These are phyloP conservation scores for Leucophenga varia DNA, from an alignment of 1,140 invertebrate species.

Conservation along the genomic window DNA sequence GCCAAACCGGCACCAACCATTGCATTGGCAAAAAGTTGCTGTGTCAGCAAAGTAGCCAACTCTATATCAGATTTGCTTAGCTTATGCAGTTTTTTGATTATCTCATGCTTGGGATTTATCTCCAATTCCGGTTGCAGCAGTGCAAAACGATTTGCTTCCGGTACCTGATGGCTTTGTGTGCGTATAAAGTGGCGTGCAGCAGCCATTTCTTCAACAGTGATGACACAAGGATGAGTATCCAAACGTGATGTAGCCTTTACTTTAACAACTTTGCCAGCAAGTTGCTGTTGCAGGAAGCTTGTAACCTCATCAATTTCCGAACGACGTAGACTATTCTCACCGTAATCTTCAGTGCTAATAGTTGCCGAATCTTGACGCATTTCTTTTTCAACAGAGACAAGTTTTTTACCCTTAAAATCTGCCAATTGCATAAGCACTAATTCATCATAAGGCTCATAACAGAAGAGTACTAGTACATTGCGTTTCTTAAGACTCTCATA, in stretches of 20 bases:
- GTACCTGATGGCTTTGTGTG: constrained; percentile 78
- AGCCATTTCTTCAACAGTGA: constrained; percentile 92
- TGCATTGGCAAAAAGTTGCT: constrained; percentile 90
- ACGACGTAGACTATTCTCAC: constrained; percentile 67
- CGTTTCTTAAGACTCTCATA: constrained; percentile 84
- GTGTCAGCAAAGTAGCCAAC: constrained; percentile 76
- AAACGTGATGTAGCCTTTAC: constrained; percentile 78
- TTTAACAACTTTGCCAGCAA: constrained; percentile 74
- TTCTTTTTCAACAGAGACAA: constrained; percentile 91
- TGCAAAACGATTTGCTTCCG: constrained; percentile 80
- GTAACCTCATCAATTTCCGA: constrained; percentile 74
- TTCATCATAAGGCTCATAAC: constrained; percentile 93
- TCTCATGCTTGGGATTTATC: constrained; percentile 90
- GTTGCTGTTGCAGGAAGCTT: constrained; percentile 70
- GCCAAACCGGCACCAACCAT: constrained; percentile 92
- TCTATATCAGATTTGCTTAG: constrained; percentile 72
- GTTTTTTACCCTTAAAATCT: constrained; percentile 73
- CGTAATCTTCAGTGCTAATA: constrained; percentile 60
- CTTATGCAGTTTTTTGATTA: constrained; percentile 83
- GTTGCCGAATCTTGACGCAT: constrained; percentile 69
- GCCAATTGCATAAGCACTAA: constrained; percentile 85
- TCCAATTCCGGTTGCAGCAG: constrained; percentile 86
- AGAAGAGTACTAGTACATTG: constrained; percentile 88
- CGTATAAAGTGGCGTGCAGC: constrained; percentile 88
- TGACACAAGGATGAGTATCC: constrained; percentile 85